Base-by-base conservation (phyloP, 2,888 invertebrate genomes). In the Drosophila atripex region DNA sequence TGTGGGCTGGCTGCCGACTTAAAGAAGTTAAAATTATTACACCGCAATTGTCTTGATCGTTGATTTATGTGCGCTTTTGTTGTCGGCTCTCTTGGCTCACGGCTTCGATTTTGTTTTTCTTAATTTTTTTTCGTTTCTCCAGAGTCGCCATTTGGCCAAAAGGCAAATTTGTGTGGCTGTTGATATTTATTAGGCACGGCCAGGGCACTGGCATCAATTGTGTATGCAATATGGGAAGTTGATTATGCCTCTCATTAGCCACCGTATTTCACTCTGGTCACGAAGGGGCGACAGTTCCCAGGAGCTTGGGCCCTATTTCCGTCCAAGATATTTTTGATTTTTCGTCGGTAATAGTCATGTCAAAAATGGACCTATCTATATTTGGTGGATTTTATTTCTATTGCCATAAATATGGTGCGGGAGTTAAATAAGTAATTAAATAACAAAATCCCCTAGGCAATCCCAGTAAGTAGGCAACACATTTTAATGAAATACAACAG, bases 1-100 rank as follows among this genome's bases (percentile, higher is more conserved):
- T 78, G 78, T 80, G 78, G 86, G 85, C 78, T 71, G 86, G 75
- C 75, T 60, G 69, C 71, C 85, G 75, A 78, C 86, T 78, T 83
- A 82, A 85, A 77, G 74, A 86, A 86, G 77, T 88, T 83, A 68
- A 88, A 88, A 84, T 84, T 84, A 84, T 84, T 86, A 86, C 80
- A 75, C 83, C 76, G 82, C 82, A 86, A 82, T 87, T 82, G 87
- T 87, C 85, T 82, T 78, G 82, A 86, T 82, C 87, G 82, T 60
- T 82, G 87, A 82, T 82, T 82, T 82, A 82, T 87, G 78, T 78
- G 74, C 76, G 76, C 82, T 63, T 82, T 82, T 87, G 76, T 76
- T 78, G 78, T 46, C 58, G 57, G 64, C 51, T 54, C 69, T 73
- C 60, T 38, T 38, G 60, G 35, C 68, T 46, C 21, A 28, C 35